Conservation (phyloP, 2,113 vertebrate genomes). For the Casuarius casuarius region DNA sequence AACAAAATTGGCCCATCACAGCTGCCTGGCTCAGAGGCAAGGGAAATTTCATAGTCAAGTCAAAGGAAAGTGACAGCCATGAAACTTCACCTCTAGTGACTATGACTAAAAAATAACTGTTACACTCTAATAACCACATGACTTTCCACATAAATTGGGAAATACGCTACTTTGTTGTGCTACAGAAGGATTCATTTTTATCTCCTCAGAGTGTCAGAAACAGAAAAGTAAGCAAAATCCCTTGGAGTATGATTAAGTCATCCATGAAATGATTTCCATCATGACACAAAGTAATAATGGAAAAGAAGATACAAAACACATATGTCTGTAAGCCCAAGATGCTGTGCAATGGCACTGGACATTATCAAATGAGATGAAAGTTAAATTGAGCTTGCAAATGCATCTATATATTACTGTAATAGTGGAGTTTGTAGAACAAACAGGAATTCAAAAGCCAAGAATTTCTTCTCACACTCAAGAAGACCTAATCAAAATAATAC, state of each 20-base stretch:
- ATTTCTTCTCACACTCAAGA: background rate
- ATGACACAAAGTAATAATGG: background rate
- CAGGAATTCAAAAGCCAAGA: background rate
- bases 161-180: background rate
- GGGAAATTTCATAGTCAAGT: background rate
- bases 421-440: background rate
- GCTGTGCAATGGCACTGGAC: background rate
- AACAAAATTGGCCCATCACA: slow-evolving; percentile 20
- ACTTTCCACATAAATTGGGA: slow-evolving; percentile 1
- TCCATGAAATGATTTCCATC: slow-evolving; percentile 16
- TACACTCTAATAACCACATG: background rate
- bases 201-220: background rate
- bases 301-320: background rate
- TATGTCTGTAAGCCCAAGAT: background rate
- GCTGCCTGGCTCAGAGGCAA: background rate
- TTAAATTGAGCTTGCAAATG: background rate
- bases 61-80: slow-evolving; percentile 1
- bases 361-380: background rate
- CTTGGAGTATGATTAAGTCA: background rate
- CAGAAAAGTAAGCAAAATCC: background rate
- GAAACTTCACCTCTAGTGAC: background rate
- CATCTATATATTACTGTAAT: background rate
- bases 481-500: background rate
- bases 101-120: slow-evolving; percentile 8
- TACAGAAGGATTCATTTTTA: background rate